Base-by-base conservation (phyloP, 1,140 invertebrate species). In the Platyura marginata region DNA sequence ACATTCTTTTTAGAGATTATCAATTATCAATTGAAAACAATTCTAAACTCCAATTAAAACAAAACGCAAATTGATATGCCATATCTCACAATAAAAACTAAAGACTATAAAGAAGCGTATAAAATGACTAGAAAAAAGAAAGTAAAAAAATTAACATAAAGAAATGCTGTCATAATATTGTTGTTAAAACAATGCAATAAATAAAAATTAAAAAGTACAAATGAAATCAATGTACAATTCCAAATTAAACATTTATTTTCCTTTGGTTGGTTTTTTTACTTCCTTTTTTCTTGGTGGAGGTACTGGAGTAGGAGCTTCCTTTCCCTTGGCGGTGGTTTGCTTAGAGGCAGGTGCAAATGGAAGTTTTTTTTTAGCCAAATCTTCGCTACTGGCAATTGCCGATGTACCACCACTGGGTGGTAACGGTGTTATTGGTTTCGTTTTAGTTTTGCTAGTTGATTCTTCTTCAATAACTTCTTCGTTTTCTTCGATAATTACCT, bases 291-390 rank as follows among this genome's bases (percentile, higher is more conserved):
- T 29, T 8, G 25, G 25, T 29, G 25, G 25, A 8, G 25, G 6
- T 29, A 8, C 13, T 13, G 25, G 25, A 8, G 25, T 29, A 6
- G 25, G 25, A 8, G 25, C 25, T 29, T 29, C 25, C 25, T 8
- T 13, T 29, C 6, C 25, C n/a, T n/a, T n/a, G n/a, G n/a, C n/a
- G n/a, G n/a, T 29, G 25, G 25, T 29, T 29, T 29, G 25, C n/a
- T 38, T 38, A 38, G 36, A 38, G 36, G 36, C 36, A 38, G n/a
- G 36, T 38, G 36, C 36, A 38, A 18, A n/a, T 21, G 16, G 36
- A 38, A 38, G 36, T 38, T 38, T 38, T 38, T 38, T 38, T 38
- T 38, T 38, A 38, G 15, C 16, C 36, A 18, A 38, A 20, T 18
- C 16, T 18, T 18, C 36, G 10, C 11, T 3, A 18, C 19, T 18